These are phyloP conservation scores for Sigmodon hispidus DNA, from an alignment of 2,113 vertebrate genomes.

Conservation along the genomic window DNA sequence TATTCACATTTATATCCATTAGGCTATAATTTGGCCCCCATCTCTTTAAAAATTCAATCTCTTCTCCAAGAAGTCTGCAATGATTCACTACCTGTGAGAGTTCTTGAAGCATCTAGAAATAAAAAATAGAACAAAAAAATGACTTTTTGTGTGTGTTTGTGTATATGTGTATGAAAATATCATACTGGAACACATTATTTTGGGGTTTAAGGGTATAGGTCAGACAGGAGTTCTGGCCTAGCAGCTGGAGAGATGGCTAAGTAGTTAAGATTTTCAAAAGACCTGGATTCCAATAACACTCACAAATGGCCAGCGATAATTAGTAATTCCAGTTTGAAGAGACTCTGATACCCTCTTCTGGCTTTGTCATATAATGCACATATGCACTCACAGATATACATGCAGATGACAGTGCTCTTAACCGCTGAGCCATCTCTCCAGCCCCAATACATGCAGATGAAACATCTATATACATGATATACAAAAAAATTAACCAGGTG, in stretches of 20 bases:
- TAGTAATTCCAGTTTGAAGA: too few species aligned
- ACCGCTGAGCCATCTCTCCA: too few species aligned
- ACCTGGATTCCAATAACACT: background rate
- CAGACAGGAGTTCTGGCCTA: background rate
- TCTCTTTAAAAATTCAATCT: conserved; percentile 87
- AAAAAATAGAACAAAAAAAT: background rate
- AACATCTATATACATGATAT: background rate
- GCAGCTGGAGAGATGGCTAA: background rate
- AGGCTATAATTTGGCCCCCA: conserved; percentile 89
- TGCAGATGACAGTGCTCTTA: too few species aligned
- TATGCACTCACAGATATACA: background rate
- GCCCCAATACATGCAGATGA: background rate
- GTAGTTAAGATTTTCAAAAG: background rate
- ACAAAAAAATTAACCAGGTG: background rate
- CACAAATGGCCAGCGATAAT: background rate
- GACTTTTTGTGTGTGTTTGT: background rate
- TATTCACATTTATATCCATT: conserved; percentile 80
- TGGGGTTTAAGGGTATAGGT: background rate
- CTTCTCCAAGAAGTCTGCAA: conserved; percentile 86
- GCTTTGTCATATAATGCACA: background rate
- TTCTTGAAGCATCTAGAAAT: conserved; percentile 86
- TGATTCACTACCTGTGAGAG: conserved; percentile 84
- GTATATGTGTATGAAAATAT: background rate
- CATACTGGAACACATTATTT: background rate
- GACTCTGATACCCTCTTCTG: background rate